Evolutionary conservation across 1,140 invertebrate genomes (phyloP), one percentile per base, ranked within the genome.

Genomic region (Conus betulinus): DNA sequence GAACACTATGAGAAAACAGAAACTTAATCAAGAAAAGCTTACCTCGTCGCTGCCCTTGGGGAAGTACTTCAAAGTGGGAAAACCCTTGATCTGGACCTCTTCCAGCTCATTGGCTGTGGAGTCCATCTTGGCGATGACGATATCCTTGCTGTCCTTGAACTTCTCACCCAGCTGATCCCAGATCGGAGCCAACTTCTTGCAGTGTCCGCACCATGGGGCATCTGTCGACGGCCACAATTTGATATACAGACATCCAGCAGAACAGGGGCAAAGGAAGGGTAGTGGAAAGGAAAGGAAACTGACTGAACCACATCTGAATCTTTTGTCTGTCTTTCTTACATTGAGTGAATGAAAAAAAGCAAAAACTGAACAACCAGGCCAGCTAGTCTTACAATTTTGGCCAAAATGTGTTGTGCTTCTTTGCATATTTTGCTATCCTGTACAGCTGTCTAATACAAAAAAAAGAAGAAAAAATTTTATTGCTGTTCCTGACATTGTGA

Each of bases 71-170:
- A 99, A 97, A 55, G 99, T 99, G 67, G 99, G 99, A 97, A 99
- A 99, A 90, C 97, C 98, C 88, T 97, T 97, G 94, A 99, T 97
- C 96, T 99, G 99, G 63, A 95, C 91, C 84, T 95, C 95, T 90
- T 99, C 98, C 88, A 99, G 95, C 96, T 99, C 99, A 95, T 99
- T 99, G 93, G 97, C 97, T 87, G 99, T 99, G 83, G 99, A 97
- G 95, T 99, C 99, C 97, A 99, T 99, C 96, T 99, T 99, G 90
- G 99, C 99, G 94, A 99, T 98, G 20, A 99, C 96, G 90, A 99
- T 96, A 89, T 97, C 97, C 74, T 97, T 97, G 91, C 97, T 97
- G 91, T 98, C 97, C 94, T 97, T 97, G 92, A 91, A 99, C 95
- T 99, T 98, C 92, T 98, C 97, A 88, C 96, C 97, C 88, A 98